Percentiles rank a stretch among this genome's conserved stretches.
These are phyloP conservation scores for Bergia sp. DNA, from an alignment of 92 coral and sea anemone genomes.

Conservation along the genomic window DNA sequence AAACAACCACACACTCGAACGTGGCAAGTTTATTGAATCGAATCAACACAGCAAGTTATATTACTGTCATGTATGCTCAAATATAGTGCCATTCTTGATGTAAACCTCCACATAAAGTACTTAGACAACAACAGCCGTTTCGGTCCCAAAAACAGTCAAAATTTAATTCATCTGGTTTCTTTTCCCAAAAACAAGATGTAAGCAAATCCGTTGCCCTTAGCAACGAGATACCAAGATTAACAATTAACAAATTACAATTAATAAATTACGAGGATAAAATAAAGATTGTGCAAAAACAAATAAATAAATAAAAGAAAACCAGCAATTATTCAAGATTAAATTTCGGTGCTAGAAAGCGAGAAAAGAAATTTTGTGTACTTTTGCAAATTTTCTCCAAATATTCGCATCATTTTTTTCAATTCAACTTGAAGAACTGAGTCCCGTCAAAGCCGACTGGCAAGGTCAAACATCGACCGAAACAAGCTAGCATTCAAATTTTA, in stretches of 20 bases:
- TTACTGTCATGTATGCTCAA: background rate
- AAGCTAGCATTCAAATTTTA: too few relatives aligned
- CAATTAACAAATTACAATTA: background rate
- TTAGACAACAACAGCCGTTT: conserved; percentile 13
- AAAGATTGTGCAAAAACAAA: background rate
- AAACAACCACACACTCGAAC: conserved; percentile 4
- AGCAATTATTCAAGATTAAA: conserved; percentile 20
- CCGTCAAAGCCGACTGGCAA: too few relatives aligned
- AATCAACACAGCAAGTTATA: background rate
- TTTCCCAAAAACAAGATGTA: conserved; percentile 19
- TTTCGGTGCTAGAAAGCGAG: conserved; percentile 3
- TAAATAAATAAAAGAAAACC: background rate
- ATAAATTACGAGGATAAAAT: background rate
- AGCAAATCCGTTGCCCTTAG: conserved; percentile 30
- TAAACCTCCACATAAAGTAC: background rate
- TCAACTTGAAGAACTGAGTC: too few relatives aligned
- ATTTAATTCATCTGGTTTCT: background rate
- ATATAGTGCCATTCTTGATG: conserved; percentile 4
- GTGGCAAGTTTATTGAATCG: background rate
- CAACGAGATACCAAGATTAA: conserved; percentile 19
- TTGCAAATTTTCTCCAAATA: conserved; percentile 3
- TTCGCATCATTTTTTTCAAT: background rate
- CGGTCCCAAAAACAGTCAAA: conserved; percentile 1
- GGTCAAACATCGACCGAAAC: too few relatives aligned
- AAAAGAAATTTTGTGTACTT: background rate